These are phyloP conservation scores for Poecilobothrus nobilitatus DNA, from an alignment of 2,888 invertebrate genomes.

Conservation along the genomic window DNA sequence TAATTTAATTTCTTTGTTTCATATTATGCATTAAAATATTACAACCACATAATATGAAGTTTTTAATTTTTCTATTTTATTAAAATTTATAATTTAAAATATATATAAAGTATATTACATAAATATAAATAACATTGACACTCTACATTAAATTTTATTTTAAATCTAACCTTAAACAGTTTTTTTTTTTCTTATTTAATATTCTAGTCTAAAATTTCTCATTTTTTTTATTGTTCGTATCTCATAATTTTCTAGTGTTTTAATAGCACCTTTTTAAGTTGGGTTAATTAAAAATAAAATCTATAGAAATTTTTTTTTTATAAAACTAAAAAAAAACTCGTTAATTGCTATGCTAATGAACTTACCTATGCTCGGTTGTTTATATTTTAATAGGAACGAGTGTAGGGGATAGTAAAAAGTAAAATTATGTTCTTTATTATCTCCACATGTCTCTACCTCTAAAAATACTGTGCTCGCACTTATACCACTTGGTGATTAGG, in stretches of 20 bases:
- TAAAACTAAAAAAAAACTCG: not conserved
- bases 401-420: too few relatives aligned
- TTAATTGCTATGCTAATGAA: constrained; percentile 6
- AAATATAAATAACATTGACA: not conserved
- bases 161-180: not conserved
- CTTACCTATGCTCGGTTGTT: not conserved
- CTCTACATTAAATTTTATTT: not conserved
- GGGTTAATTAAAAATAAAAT: not conserved
- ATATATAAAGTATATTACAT: too few relatives aligned
- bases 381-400: not conserved
- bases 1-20: too few relatives aligned
- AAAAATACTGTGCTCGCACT: too few relatives aligned
- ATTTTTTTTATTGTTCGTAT: not conserved
- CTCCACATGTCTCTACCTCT: too few relatives aligned
- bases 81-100: too few relatives aligned
- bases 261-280: not conserved
- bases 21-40: too few relatives aligned
- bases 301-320: not conserved
- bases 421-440: too few relatives aligned
- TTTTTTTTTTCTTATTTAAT: not conserved
- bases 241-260: not conserved
- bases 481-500: too few relatives aligned
- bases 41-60: too few relatives aligned
- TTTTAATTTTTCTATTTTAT: too few relatives aligned
- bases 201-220: too few relatives aligned